These are phyloP conservation scores for Lutraria rhynchaena DNA, from an alignment of 1,140 invertebrate genomes.

Conservation along the genomic window DNA sequence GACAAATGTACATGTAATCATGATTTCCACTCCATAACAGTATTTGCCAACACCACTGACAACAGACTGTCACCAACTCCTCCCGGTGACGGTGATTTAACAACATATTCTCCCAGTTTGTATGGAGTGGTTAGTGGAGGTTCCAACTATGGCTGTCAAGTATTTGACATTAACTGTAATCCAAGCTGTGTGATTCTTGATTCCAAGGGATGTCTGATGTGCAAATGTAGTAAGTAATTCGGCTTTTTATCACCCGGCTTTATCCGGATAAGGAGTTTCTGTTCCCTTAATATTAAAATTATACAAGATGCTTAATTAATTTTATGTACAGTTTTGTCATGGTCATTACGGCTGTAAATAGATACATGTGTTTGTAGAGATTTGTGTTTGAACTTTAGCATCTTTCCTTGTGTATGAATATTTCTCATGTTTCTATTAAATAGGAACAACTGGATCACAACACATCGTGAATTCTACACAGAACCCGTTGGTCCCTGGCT, in stretches of 20 bases:
- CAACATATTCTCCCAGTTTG: conserved; percentile 21
- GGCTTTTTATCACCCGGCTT: too few relatives aligned
- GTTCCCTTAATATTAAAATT: too few relatives aligned
- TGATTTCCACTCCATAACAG: neutral
- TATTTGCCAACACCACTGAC: neutral
- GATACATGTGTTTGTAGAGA: too few relatives aligned
- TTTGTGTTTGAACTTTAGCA: too few relatives aligned
- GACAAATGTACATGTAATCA: too few relatives aligned
- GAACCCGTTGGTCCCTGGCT: too few relatives aligned
- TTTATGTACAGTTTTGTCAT: too few relatives aligned
- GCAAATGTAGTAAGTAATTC: too few relatives aligned
- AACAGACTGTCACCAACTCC: neutral
- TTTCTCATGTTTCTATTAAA: neutral
- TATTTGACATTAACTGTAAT: conserved; percentile 15
- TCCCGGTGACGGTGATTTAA: neutral
- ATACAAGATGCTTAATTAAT: too few relatives aligned
- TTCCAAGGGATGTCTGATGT: conserved; percentile 36
- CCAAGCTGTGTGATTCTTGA: conserved; percentile 28
- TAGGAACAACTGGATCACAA: neutral
- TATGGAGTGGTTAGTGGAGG: conserved; percentile 1
- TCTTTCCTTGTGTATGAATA: too few relatives aligned
- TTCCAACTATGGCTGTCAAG: neutral
- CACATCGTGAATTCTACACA: neutral
- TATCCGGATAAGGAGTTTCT: too few relatives aligned
- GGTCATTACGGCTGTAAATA: too few relatives aligned